Base-by-base conservation (phyloP, 2,888 invertebrate species). In the Dusona sp. region DNA sequence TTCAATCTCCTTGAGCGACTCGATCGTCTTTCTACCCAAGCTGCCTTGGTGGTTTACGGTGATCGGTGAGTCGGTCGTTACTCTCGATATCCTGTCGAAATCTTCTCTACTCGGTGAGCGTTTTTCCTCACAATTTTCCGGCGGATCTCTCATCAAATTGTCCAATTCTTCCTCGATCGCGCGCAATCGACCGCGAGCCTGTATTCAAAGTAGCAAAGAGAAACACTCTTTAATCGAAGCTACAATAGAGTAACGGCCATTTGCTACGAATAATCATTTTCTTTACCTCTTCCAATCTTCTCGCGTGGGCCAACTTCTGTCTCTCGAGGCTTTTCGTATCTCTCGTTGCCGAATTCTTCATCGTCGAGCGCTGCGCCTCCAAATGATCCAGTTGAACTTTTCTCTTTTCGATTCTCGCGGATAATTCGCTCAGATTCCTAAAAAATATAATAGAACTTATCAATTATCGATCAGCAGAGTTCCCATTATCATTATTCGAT, bases 1-100 rank as follows among this genome's bases (percentile, higher is more conserved):
- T 94, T 98, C 98, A 86, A 98, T 98, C 95, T 98, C 98, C 95
- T 97, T 97, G 84, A 98, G 95, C 89, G 98, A 98, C 90, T 98
- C 98, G 89, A 98, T 95, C 0, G 98, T 97, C 92, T 97, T 96
- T 86, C 97, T 96, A 25, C 97, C 97, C 65, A 97, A 94, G 3
- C 97, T 96, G 79, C 96, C 96, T 6, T 96, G 95, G 82, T 97
- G 95, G 80, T 93, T 93, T 79, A 94, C 94, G 84, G 73, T 73
- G 73, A 98, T 96, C 4, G 98, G 98, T 1, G 98, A 97, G 92
- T 97, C 97, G 22, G 96, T 96, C 0, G 98, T 98, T n/a, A 98
- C 97, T 93, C 97, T 97, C n/a, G 97, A 97, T 92, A 98, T 98
- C 90, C 98, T 96, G 93, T 98, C 98, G 84, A 98, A 97, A 92